phyloP scores from a whole-genome alignment of 2,888 invertebrate genomes.

The Capitulum mitella region DNA sequence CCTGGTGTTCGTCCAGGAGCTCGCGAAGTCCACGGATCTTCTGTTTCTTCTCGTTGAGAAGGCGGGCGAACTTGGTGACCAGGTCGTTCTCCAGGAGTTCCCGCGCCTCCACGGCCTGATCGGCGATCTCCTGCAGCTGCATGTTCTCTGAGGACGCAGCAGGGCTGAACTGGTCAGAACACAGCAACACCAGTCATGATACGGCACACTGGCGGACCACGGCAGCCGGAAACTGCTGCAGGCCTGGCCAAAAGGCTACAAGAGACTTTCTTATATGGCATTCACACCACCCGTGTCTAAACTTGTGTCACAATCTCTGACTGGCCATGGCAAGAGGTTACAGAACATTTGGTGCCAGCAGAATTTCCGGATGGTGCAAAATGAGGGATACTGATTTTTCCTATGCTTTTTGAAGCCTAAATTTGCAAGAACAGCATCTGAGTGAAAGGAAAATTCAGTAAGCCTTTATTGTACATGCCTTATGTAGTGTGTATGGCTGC shows the following conservation, averaged over 20 bases:
- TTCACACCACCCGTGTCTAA: background rate
- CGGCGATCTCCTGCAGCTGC: background rate
- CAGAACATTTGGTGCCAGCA: no score
- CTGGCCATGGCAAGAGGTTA: no score
- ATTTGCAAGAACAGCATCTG: background rate
- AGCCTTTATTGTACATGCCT: background rate
- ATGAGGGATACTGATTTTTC: no score
- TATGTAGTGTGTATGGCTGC: background rate
- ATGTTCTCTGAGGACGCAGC: background rate
- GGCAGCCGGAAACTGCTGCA: background rate
- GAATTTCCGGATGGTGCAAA: no score
- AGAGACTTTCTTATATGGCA: background rate
- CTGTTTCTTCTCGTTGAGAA: background rate
- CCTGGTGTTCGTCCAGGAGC: background rate
- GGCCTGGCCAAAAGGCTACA: no score
- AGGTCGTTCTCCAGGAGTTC: background rate
- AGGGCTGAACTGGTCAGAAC: background rate
- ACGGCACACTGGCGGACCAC: background rate
- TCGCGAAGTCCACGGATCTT: slow-evolving; percentile 1
- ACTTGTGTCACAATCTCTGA: background rate
- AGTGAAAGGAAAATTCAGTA: background rate
- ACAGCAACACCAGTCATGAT: no score
- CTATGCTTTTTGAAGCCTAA: background rate
- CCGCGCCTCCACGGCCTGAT: background rate
- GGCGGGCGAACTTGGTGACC: background rate